Conservation (phyloP, 2,888 invertebrate species). For the Lasioglossum figueresi region DNA sequence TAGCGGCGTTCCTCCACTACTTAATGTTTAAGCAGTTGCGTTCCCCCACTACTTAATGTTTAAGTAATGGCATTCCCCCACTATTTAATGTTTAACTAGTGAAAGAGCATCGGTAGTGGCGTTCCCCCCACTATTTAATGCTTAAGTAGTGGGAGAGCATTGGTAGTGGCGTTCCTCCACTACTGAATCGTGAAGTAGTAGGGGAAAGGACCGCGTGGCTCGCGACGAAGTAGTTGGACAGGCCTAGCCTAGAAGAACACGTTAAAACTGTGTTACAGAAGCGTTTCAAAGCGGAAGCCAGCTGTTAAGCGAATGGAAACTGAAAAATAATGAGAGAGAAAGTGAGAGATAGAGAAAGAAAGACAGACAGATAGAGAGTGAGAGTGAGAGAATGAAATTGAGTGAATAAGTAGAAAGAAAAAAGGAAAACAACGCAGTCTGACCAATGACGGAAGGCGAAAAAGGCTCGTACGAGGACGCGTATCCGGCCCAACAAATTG, state of each 20-base stretch:
- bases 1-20: no score
- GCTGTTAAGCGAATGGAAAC: constrained; percentile 62
- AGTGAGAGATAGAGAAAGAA: background rate
- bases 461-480: constrained; percentile 64
- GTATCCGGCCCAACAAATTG: constrained; percentile 42
- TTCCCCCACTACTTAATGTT: no score
- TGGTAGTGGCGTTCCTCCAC: no score
- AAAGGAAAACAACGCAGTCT: constrained; percentile 46
- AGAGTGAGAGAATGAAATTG: background rate
- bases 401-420: constrained; percentile 12
- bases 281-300: constrained; percentile 63
- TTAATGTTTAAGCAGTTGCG: no score
- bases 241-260: constrained; percentile 18
- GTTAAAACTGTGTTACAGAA: constrained; percentile 54
- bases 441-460: constrained; percentile 65
- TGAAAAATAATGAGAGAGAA: constrained; percentile 17
- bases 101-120: no score
- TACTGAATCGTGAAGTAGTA: no score
- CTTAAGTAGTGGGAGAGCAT: no score
- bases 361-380: background rate
- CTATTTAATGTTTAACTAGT: no score
- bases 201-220: no score
- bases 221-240: no score
- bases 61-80: no score
- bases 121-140: no score